phyloP scores from a whole-genome alignment of 2,113 vertebrate species.

The Craseonycteris thonglongyai region DNA sequence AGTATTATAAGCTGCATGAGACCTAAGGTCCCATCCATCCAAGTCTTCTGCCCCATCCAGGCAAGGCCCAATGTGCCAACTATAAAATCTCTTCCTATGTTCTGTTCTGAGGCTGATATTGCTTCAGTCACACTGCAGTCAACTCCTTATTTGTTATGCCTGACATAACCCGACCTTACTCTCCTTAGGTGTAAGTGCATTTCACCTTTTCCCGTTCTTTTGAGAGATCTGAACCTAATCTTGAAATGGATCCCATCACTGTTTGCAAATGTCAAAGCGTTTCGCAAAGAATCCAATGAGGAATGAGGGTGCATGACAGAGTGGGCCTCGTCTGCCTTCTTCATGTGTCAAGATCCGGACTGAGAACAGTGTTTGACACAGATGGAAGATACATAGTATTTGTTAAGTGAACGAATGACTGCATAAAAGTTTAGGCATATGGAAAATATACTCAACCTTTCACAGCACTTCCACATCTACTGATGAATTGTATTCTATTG shows the following conservation, averaged over 20 bases:
- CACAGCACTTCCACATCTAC: not conserved
- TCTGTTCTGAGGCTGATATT: not conserved
- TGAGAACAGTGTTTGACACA: not conserved
- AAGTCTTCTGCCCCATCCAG: not conserved
- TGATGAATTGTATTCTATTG: not conserved
- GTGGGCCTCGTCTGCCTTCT: not conserved
- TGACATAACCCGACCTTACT: not conserved
- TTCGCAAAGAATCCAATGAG: not conserved
- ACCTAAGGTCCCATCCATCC: not conserved
- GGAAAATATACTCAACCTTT: not conserved
- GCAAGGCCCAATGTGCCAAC: not conserved
- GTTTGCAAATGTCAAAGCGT: not conserved
- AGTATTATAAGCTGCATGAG: not conserved
- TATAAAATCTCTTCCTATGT: not conserved
- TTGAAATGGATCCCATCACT: not conserved
- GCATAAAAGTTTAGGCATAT: not conserved
- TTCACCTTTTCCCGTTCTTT: not conserved
- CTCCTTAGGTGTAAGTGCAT: not conserved
- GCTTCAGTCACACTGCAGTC: not conserved
- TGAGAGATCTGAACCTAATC: slow-evolving; percentile 4
- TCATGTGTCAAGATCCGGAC: not conserved
- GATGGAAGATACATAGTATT: not conserved
- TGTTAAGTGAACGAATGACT: not conserved
- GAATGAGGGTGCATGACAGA: not conserved
- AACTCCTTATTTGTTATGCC: not conserved